Conservation (phyloP, 1,140 invertebrate species). For the Copidosoma floridanum region DNA sequence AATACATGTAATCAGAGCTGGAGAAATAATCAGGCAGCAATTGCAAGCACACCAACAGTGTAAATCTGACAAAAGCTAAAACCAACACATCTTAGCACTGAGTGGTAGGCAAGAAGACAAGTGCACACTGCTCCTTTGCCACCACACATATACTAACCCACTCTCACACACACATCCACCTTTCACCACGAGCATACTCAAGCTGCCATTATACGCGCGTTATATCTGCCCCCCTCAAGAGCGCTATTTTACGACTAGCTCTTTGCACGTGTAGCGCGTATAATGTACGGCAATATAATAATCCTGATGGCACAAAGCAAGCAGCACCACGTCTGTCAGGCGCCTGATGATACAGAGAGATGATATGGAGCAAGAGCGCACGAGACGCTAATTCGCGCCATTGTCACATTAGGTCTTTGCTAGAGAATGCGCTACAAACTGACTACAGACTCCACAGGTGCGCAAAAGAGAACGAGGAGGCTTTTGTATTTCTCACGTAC, state of each 20-base stretch:
- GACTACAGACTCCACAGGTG: slow-evolving; percentile 39
- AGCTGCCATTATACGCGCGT: slow-evolving; percentile 27
- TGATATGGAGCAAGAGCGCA: slow-evolving; percentile 23
- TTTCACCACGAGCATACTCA: background rate
- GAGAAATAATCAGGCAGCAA: too few species aligned
- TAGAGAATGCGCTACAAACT: slow-evolving; percentile 33
- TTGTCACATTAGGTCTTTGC: slow-evolving; percentile 42
- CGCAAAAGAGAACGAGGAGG: background rate
- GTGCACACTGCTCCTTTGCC: too few species aligned
- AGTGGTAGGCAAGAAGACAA: too few species aligned
- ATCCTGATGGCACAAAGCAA: slow-evolving; percentile 47
- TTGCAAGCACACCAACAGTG: too few species aligned
- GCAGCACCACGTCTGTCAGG: background rate
- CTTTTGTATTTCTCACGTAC: background rate
- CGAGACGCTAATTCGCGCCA: slow-evolving; percentile 47
- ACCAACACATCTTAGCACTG: too few species aligned
- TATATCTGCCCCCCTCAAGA: slow-evolving; percentile 36
- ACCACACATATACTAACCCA: too few species aligned
- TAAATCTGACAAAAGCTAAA: too few species aligned
- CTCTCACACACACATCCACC: too few species aligned
- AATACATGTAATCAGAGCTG: too few species aligned
- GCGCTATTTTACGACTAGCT: slow-evolving; percentile 47
- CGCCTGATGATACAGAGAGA: background rate
- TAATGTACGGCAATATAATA: slow-evolving; percentile 51
- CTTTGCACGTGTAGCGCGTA: too few species aligned